Conservation (phyloP, 92 coral and sea anemone genomes). For the Chrysogorgia sp. region DNA sequence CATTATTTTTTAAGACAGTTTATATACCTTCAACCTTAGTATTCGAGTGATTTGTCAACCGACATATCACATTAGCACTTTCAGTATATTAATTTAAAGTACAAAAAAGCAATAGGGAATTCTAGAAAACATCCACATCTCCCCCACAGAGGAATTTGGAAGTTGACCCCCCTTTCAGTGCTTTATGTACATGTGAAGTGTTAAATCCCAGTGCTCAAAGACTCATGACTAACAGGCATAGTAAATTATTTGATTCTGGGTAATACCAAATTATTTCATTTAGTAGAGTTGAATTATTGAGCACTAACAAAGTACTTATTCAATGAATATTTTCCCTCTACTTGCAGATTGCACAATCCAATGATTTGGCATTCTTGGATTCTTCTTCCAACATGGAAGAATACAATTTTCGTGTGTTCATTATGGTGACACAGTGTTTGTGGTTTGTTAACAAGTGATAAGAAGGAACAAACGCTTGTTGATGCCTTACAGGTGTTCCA, state of each 20-base stretch:
- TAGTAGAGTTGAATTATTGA: background rate
- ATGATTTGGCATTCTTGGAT: background rate
- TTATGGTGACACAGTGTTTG: slow-evolving; percentile 24
- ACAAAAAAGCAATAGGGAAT: too few species aligned
- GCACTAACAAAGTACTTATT: background rate
- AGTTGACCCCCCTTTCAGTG: background rate
- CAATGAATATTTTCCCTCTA: background rate
- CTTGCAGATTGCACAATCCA: slow-evolving; percentile 5
- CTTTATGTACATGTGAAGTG: too few species aligned
- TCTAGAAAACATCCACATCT: too few species aligned
- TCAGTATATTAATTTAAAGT: too few species aligned
- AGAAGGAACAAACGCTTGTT: slow-evolving; percentile 10
- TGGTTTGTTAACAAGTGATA: slow-evolving; percentile 10
- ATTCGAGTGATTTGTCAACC: too few species aligned
- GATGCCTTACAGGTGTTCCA: slow-evolving; percentile 15
- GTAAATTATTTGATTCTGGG: too few species aligned
- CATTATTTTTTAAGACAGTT: too few species aligned
- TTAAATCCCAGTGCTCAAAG: too few species aligned
- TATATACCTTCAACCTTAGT: too few species aligned
- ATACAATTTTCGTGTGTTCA: slow-evolving; percentile 23
- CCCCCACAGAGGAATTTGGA: background rate
- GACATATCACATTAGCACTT: too few species aligned
- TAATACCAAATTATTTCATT: background rate
- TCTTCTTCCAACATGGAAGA: slow-evolving; percentile 19
- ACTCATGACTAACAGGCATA: too few species aligned